A percentile compares a stretch with the other conserved stretches of the same genome.
Conservation (phyloP, 2,888 invertebrate species). For the Torymus tubicola region DNA sequence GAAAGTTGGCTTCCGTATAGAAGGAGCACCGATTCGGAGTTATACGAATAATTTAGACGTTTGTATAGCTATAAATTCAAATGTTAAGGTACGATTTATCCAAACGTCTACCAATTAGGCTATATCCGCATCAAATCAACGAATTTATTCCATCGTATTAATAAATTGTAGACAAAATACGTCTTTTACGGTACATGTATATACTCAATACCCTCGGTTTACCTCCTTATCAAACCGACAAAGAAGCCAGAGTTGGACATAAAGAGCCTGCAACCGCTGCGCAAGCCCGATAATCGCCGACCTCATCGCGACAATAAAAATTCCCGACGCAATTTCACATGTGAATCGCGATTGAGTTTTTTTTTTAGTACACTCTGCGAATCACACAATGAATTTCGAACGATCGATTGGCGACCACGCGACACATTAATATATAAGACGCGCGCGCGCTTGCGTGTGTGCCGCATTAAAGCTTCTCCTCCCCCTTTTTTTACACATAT, state of each 20-base stretch:
- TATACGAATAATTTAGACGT: too few relatives aligned
- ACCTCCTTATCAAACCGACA: background rate
- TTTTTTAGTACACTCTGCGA: background rate
- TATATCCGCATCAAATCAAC: too few relatives aligned
- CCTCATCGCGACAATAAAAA: conserved; percentile 13
- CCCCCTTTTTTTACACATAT: conserved; percentile 6
- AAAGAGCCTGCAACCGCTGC: conserved; percentile 4
- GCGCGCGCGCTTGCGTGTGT: background rate
- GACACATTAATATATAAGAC: conserved; percentile 27
- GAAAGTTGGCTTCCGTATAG: too few relatives aligned
- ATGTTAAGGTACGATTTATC: too few relatives aligned
- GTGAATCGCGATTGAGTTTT: conserved; percentile 2
- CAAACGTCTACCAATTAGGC: too few relatives aligned
- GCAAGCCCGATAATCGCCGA: conserved; percentile 19
- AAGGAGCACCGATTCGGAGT: too few relatives aligned
- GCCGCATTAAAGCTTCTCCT: background rate
- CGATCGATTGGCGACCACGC: background rate
- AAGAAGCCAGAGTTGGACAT: background rate
- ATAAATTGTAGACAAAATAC: too few relatives aligned
- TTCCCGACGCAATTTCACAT: conserved; percentile 7
- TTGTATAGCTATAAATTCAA: too few relatives aligned
- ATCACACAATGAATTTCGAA: background rate
- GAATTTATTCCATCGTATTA: too few relatives aligned
- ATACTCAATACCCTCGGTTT: background rate
- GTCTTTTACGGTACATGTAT: too few relatives aligned